Evolutionary conservation across 1,140 invertebrate genomes (phyloP), one percentile per base, ranked within the genome.

Genomic region (Mylabris phalerata): DNA sequence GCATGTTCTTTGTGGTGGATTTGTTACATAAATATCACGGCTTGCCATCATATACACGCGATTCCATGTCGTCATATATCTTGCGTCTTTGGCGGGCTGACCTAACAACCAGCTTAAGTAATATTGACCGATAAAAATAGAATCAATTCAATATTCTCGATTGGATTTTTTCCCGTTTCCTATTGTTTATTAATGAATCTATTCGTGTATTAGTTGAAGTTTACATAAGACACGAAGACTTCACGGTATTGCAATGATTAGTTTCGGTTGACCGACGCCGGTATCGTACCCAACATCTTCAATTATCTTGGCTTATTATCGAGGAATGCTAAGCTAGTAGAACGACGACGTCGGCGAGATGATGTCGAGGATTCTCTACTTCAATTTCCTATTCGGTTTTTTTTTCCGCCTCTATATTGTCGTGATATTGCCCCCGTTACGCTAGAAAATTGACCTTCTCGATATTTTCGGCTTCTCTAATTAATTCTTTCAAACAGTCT

Each of bases 231-330:
- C 11, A 9, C 46, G 40, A 26, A 50, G 48, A 50, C 48, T 50
- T 50, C 9, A 32, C 51, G 51, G 51, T 45, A 45, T 45, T 45
- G 51, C 51, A 32, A 54, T 54, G 51, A 54, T 54, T 54, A 54
- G 51, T 54, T 54, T 54, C 51, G 51, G 51, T 54, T 45, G 38
- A 19, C 51, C 41, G 51, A 5, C 43, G 24, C 32, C 42, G 42
- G 51, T 54, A 54, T 54, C 51, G 51, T 54, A 54, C 51, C 46
- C 46, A 24, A 32, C 51, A 54, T 54, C 51, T 54, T 54, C 51
- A 54, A 54, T 54, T 54, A 54, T 54, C 51, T 54, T 42, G 46
- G 51, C 51, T 54, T 54, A 54, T 54, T 54, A 54, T 54, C 51
- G 51, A 54, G 43, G 51, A 54, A 54, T 54, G 51, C 51, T 54